Base-by-base conservation (phyloP, 2,113 vertebrate genomes). In the Anguilla japonica region DNA sequence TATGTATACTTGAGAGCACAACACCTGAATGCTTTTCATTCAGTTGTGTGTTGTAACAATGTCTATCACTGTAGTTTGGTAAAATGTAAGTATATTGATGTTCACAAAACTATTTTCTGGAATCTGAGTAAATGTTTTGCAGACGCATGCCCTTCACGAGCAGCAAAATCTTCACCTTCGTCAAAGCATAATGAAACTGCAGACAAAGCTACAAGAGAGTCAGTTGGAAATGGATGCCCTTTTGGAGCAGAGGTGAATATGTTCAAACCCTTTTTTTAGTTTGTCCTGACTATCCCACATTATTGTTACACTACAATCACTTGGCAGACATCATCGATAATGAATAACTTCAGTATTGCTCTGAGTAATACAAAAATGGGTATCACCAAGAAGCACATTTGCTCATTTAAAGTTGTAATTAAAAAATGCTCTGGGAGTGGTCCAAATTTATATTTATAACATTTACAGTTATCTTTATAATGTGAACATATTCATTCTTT, bases 211-310 rank as follows among this genome's bases (percentile, higher is more conserved):
- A 86, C 91, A 95, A 83, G 92, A 95, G 87, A 89, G 93, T 79
- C 94, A 95, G 18, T 87, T 92, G 87, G 95, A 96, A 90, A 95
- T 92, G 90, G 94, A 96, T 2, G 85, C 13, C 0, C 84, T 96
- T 88, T 90, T 90, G 82, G 94, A 96, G 53, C 90, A 93, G 71
- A 97, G 96, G 96, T 97, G 89, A 85, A 87, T n/a, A 4, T 63
- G 9, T 14, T 53, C 85, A 85, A 6, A 6, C 5, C 20, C 0
- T 9, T 56, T 84, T 89, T 53, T 41, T 22, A 88, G 53, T 15
- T 60, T 60, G 15, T 60, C 57, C 9, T 46, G 43, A 46, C 0
- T 46, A 46, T 46, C 43, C 43, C 43, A 46, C 43, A 46, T 46
- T 53, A 53, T 53, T 9, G 13, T 53, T 53, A 14, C 50, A 14